Evolutionary conservation across 2,113 vertebrate genomes (phyloP).

Genomic region (Boulengeromyrus knoepffleri): DNA sequence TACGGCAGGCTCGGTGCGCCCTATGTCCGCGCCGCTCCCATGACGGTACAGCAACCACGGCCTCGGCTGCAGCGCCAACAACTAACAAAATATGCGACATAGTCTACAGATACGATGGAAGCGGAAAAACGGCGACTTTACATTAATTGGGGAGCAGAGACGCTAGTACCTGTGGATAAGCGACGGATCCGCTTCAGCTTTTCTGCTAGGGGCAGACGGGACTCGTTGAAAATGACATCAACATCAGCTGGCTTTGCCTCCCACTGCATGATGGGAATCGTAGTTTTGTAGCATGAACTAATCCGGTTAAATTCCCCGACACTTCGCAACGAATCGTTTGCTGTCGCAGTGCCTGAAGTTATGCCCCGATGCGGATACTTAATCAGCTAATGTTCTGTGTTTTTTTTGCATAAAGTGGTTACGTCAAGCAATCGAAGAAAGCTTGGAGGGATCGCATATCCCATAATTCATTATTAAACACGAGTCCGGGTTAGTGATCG

Average conservation of each 20-base stretch:
- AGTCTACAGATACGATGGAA: neutral
- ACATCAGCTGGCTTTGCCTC: neutral
- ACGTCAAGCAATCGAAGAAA: neutral
- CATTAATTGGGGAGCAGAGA: neutral
- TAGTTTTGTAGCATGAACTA: neutral
- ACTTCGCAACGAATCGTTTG: neutral
- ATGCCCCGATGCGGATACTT: neutral
- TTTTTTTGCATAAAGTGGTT: neutral
- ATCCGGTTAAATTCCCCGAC: neutral
- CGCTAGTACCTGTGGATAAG: neutral
- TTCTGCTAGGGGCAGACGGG: neutral
- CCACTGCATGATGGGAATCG: neutral
- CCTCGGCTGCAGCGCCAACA: neutral
- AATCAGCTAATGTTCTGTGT: neutral
- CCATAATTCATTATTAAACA: neutral
- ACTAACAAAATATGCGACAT: neutral
- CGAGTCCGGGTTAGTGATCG: neutral
- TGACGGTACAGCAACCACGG: neutral
- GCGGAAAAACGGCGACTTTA: neutral
- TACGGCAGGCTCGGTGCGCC: neutral
- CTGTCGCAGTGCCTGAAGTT: neutral
- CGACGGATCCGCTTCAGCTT: neutral
- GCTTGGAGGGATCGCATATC: neutral
- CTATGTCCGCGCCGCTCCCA: neutral
- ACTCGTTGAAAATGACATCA: neutral